phyloP scores from a whole-genome alignment of 2,797 vertebrate species.

The Muscicapa striata region DNA sequence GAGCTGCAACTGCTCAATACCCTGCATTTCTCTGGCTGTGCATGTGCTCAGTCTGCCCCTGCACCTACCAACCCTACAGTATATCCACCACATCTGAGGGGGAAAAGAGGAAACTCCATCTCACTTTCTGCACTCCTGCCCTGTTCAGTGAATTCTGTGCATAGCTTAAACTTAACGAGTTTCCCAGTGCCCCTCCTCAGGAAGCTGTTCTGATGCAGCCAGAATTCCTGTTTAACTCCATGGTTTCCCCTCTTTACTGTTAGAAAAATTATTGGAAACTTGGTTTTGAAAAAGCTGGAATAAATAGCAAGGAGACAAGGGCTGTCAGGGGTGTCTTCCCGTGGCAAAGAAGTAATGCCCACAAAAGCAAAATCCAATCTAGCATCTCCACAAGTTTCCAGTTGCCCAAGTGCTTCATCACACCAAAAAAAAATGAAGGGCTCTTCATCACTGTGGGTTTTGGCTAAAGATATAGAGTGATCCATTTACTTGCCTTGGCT shows the following conservation, averaged over 20 bases:
- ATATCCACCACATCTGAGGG: accelerated
- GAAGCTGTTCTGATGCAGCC: background rate
- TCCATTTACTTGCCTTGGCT: background rate
- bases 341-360: background rate
- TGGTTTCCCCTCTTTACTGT: background rate
- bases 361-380: background rate
- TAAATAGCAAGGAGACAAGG: background rate
- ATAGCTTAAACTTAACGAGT: background rate
- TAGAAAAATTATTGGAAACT: background rate
- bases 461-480: background rate
- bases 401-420: background rate
- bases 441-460: background rate
- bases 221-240: background rate
- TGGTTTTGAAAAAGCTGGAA: background rate
- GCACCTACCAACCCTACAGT: background rate
- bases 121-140: background rate
- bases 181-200: background rate
- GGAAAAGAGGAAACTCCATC: background rate
- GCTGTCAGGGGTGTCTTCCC: background rate
- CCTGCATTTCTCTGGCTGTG: background rate
- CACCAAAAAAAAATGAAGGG: background rate
- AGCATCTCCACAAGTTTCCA: background rate
- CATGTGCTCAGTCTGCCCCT: accelerated
- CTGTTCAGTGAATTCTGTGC: background rate
- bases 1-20: background rate